Evolutionary conservation across 2,113 vertebrate species (phyloP).

Genomic region (human): GRCh38 chr7:145872501-145873000

Average conservation of each 20-base stretch:
- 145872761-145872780: neutral
- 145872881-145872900: neutral
- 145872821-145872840: neutral
- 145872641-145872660: neutral
- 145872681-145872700: neutral
- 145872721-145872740: neutral
- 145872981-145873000: neutral
- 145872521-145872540: neutral
- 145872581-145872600: neutral
- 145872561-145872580: neutral
- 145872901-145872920: neutral
- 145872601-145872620: neutral
- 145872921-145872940: neutral
- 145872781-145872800: neutral
- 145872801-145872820: neutral
- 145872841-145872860: neutral
- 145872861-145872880: neutral
- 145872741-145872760: neutral
- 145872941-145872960: neutral
- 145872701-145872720: neutral
- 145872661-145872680: neutral
- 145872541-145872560: neutral
- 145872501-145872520: neutral
- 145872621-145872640: neutral
- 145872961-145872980: rapidly evolving